Evolutionary conservation across 2,113 vertebrate species (phyloP), one percentile per base, ranked within the genome.

Genomic region (Danionella cerebrum): DNA sequence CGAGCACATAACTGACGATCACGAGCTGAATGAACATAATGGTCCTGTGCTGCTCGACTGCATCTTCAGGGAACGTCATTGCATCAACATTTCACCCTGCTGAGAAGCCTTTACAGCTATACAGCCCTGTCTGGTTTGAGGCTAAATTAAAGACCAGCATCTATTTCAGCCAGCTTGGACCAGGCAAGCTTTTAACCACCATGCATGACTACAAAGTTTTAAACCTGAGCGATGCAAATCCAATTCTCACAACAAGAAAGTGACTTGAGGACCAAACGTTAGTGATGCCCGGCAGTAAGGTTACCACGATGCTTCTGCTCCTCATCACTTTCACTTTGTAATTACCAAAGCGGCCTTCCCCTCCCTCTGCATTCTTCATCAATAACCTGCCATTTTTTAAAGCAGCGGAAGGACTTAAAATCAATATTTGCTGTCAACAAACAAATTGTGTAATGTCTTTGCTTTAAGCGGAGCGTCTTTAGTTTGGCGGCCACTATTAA

Each of bases 351-450:
- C 75, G 73, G 71, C 79, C 64, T 53, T 58, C 53, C 50, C 22
- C 51, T 25, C 25, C 41, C 55, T 64, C 55, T 67, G 52, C 80
- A 80, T 78, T 87, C 81, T 81, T 76, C 58, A 80, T 86, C 84
- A 77, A 78, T 85, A 82, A 76, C 25, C 11, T 69, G 68, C 53
- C 79, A 76, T 83, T 80, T 82, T 84, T 85, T 75, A 85, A 80
- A 82, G 79, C 82, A 84, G 84, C 74, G 42, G 57, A 53, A 58
- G 79, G 82, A 71, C 76, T 80, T 78, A 83, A 85, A 87, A 85
- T 88, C 83, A 87, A 86, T 87, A 88, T 87, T 86, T 85, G 80
- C 84, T 84, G 86, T 88, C 85, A 87, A 85, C 78, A 76, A 78
- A 87, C 82, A 84, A 84, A 83, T 84, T 57, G 76, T 76, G 80